Base-by-base conservation (phyloP, 2,888 invertebrate genomes). In the Orthonychiurus folsomi region DNA sequence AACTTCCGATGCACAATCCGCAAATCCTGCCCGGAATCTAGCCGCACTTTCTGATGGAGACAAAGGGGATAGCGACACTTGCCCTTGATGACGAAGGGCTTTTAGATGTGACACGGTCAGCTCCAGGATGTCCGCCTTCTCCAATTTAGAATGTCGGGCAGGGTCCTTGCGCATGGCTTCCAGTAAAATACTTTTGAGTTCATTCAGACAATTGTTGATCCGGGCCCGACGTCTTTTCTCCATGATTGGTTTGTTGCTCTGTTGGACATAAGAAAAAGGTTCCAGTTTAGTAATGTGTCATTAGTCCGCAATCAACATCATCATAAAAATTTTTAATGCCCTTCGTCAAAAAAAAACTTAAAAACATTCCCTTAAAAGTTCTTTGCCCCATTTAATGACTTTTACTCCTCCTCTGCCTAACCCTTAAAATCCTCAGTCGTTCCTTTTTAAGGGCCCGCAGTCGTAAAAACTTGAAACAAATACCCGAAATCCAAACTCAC, bases 191-290 rank as follows among this genome's bases (percentile, higher is more conserved):
- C 89, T 86, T 78, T 93, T 93, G 65, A 94, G 82, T 77, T 94
- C 93, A 74, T 91, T 90, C 48, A 94, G 81, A 75, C 92, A 92
- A 75, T 92, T 89, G 80, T 94, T 94, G 76, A 94, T 94, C 73
- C 93, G 83, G 50, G 93, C 93, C 66, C 94, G 82, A 70, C 94
- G 82, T 72, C 89, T 81, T 79, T 94, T 94, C 78, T 94, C 94
- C 94, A 94, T 94, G 66, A 94, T 91, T 23, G 94, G 94, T 78
- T 94, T 93, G 77, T 93, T 92, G 72, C 89, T 92, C 92, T 93
- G 52, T 52, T 21, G n/a, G 48, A 48, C 48, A 48, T 12, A 48
- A 48, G n/a, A 48, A n/a, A n/a, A n/a, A n/a, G n/a, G n/a, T n/a
- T n/a, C n/a, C n/a, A n/a, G n/a, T n/a, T n/a, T n/a, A n/a, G n/a